These are phyloP conservation scores for Aradus depressus DNA, from an alignment of 2,888 invertebrate genomes.

Conservation along the genomic window DNA sequence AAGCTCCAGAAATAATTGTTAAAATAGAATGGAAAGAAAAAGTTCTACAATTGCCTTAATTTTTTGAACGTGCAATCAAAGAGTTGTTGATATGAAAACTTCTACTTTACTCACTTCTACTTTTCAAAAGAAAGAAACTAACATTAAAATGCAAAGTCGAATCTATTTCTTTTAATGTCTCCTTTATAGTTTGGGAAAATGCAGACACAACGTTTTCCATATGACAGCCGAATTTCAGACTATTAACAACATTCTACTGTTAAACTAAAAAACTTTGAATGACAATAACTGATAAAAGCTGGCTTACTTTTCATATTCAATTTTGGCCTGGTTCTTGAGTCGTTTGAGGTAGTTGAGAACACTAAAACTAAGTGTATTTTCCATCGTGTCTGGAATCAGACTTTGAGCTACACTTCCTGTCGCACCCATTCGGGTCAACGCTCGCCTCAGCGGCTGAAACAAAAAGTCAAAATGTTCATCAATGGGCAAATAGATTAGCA, in stretches of 20 bases:
- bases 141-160: no score
- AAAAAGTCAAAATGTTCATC: background rate
- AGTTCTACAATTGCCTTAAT: no score
- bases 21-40: no score
- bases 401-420: slow-evolving; percentile 63
- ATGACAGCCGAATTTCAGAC: no score
- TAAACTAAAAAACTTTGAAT: slow-evolving; percentile 4
- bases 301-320: slow-evolving; percentile 60
- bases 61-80: no score
- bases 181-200: no score
- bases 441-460: slow-evolving; percentile 74
- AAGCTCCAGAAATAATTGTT: no score
- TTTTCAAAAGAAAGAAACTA: no score
- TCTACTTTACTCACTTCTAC: no score
- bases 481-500: background rate
- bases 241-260: background rate
- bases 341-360: slow-evolving; percentile 91
- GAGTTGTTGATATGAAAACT: no score
- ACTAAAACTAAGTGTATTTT: slow-evolving; percentile 84
- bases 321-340: slow-evolving; percentile 86
- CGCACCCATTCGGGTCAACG: slow-evolving; percentile 82
- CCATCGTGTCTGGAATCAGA: slow-evolving; percentile 81
- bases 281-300: background rate
- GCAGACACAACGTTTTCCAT: no score
- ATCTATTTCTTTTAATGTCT: no score